These are phyloP conservation scores for Chinchilla lanigera DNA, from an alignment of 2,113 vertebrate genomes.

Conservation along the genomic window DNA sequence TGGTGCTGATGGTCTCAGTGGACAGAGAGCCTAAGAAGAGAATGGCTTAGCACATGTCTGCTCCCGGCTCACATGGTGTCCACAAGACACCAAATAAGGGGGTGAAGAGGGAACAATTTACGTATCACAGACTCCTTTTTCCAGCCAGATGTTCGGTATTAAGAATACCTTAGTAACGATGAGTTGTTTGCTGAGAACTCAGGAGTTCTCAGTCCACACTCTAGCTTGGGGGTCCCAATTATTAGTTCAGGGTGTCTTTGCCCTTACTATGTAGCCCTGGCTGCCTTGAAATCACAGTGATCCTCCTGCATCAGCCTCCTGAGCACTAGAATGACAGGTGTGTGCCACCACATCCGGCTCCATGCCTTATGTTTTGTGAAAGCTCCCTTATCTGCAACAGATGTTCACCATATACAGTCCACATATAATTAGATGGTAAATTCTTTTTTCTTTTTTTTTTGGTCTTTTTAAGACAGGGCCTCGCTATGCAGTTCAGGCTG, in stretches of 20 bases:
- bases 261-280: neutral
- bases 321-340: neutral
- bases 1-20: neutral
- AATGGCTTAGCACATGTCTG: neutral
- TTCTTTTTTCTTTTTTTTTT: neutral
- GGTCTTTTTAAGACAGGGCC: too few relatives aligned
- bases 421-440: neutral
- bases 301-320: neutral
- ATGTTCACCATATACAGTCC: neutral
- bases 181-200: slow-evolving; percentile 1
- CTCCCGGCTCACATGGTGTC: neutral
- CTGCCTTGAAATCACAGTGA: neutral
- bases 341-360: neutral
- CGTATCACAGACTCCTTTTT: neutral
- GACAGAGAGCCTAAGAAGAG: neutral
- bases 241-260: neutral
- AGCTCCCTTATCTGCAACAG: neutral
- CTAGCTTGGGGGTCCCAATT: neutral
- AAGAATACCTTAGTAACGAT: neutral
- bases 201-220: neutral
- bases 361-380: neutral
- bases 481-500: too few relatives aligned
- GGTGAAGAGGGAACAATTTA: neutral
- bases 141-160: neutral
- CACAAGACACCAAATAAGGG: neutral